Conservation (phyloP, 2,888 invertebrate genomes). For the Eledone cirrhosa region DNA sequence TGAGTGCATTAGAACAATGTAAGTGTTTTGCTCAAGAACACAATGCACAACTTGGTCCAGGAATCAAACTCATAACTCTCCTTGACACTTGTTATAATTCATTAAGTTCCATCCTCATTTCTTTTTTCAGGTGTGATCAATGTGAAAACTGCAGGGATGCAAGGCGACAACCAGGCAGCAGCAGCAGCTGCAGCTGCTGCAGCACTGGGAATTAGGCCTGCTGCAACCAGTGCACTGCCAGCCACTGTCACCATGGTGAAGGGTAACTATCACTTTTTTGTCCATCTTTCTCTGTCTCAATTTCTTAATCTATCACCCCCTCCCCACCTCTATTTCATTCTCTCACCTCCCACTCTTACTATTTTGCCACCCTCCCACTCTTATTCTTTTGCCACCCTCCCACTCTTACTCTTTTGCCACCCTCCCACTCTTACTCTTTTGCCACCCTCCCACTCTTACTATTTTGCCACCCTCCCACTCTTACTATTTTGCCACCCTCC, state of each 20-base stretch:
- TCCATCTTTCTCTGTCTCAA: not conserved
- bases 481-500: no score
- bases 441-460: not conserved
- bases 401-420: not conserved
- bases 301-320: not conserved
- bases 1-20: no score
- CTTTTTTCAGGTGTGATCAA: conserved; percentile 35
- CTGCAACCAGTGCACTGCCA: conserved; percentile 31
- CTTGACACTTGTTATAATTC: no score
- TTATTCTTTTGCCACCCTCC: not conserved
- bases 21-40: no score
- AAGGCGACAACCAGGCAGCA: conserved; percentile 28
- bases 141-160: conserved; percentile 31
- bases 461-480: no score
- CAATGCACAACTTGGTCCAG: no score
- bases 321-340: not conserved
- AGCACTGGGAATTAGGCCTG: conserved; percentile 27
- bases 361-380: not conserved
- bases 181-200: conserved; percentile 31
- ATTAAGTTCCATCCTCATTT: not conserved
- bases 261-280: conserved; percentile 36
- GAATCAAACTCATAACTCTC: no score
- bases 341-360: not conserved
- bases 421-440: not conserved
- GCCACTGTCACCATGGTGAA: conserved; percentile 40